Base-by-base conservation (phyloP, 2,797 vertebrate genomes). In the Anomalospiza imberbis region DNA sequence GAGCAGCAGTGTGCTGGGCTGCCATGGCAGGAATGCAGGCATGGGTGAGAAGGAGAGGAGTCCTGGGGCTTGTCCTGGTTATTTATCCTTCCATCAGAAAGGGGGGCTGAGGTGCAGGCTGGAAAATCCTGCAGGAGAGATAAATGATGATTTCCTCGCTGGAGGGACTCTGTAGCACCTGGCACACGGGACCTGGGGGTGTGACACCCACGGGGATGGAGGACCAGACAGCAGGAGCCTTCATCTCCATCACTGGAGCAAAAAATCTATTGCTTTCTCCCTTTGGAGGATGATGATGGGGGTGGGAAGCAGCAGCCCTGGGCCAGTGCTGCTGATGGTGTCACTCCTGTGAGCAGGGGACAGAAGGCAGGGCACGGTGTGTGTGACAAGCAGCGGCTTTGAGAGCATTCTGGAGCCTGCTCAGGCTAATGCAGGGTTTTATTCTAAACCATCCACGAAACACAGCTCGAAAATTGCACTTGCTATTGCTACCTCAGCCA, bases 401-500 rank as follows among this genome's bases (percentile, higher is more conserved):
- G 50, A n/a, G 66, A 74, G 22, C 0, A 1, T 31, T 24, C 26
- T 31, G 55, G 54, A 91, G 45, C 55, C 61, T 40, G 70, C 73
- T 57, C 73, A 8, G 73, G 42, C 76, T 78, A 80, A 93, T 54
- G 73, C 70, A 51, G 47, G 50, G 47, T 8, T 72, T 90, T 74
- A 58, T 72, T 78, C 84, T 22, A 86, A 89, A 68, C 74, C 2
- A 12, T 3, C 77, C 74, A 7, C 25, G 77, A 94, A 90, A 86
- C 25, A 2, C 29, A 51, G 76, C 84, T 75, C n/a, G 16, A 50
- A 95, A 89, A 89, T 95, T 87, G 77, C 77, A 32, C 77, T 92
- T 58, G 80, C 72, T 79, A 82, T 82, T 92, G 89, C 93, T 95
- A 78, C 86, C 80, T 92, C 74, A 71, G 88, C 76, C 2, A 2